Conservation (phyloP, 2,797 vertebrate genomes). For the Macrochelys suwanniensis region DNA sequence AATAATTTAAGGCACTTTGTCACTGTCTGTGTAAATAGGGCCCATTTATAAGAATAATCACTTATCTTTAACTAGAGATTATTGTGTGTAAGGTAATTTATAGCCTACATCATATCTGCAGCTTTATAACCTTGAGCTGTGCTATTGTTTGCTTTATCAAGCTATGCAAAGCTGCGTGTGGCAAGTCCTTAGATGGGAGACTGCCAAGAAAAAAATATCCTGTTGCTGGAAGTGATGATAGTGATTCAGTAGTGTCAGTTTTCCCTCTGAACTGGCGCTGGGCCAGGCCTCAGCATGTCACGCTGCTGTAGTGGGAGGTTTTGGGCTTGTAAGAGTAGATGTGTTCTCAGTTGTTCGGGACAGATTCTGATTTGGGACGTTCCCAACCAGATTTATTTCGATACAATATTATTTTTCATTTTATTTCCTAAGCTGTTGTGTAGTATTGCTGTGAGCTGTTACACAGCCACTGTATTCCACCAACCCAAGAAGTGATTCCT, state of each 20-base stretch:
- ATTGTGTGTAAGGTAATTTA: slow-evolving; percentile 45
- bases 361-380: not conserved
- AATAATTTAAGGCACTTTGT: not conserved
- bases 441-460: no score
- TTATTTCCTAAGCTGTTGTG: no score
- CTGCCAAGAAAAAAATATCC: not conserved
- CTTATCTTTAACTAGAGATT: not conserved
- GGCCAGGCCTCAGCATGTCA: fast-evolving
- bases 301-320: not conserved
- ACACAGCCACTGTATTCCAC: no score
- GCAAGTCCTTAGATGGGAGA: not conserved
- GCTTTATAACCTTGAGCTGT: not conserved
- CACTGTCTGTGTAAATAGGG: not conserved
- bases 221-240: not conserved
- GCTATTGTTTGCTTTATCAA: not conserved
- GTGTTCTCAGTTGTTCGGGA: not conserved
- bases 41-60: not conserved
- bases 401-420: no score
- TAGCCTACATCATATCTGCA: not conserved
- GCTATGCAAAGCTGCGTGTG: not conserved
- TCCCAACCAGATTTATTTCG: not conserved
- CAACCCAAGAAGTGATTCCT: no score
- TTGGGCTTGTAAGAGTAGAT: no score
- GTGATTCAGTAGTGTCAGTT: not conserved
- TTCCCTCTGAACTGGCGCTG: not conserved